Percentiles rank a stretch among this genome's conserved stretches.
These are phyloP conservation scores for Tretioscincus oriximinensis DNA, from an alignment of 2,113 vertebrate species.

Conservation along the genomic window DNA sequence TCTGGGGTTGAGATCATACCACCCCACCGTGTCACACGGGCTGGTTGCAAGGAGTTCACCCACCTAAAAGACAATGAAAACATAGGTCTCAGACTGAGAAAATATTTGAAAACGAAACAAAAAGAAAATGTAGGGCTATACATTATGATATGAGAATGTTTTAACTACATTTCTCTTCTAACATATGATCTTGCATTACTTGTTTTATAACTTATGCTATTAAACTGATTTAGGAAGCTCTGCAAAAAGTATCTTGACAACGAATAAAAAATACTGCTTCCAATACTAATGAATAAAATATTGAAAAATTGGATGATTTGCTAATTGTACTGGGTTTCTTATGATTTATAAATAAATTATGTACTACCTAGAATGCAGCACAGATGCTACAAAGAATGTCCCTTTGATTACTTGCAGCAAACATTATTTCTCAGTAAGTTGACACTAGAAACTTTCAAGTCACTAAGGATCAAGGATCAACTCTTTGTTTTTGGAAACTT, in stretches of 20 bases:
- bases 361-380: neutral
- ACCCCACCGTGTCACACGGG: constrained; percentile 96
- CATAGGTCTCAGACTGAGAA: neutral
- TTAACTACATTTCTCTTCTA: neutral
- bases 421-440: too few species aligned
- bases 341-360: neutral
- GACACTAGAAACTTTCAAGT: too few species aligned
- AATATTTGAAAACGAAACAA: neutral
- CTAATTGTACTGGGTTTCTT: neutral
- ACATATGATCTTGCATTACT: neutral
- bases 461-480: too few species aligned
- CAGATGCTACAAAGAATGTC: too few species aligned
- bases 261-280: neutral
- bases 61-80: constrained; percentile 75
- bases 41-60: constrained; percentile 96
- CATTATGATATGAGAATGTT: neutral
- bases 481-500: too few species aligned
- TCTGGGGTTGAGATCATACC: constrained; percentile 98
- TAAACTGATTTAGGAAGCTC: neutral
- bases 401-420: too few species aligned
- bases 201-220: neutral
- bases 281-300: neutral
- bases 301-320: neutral
- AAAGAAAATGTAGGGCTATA: neutral
- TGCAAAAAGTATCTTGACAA: neutral